A percentile compares a stretch with the other conserved stretches of the same genome.
These are phyloP conservation scores for Polyploca ridens DNA, from an alignment of 2,888 invertebrate species.

Conservation along the genomic window DNA sequence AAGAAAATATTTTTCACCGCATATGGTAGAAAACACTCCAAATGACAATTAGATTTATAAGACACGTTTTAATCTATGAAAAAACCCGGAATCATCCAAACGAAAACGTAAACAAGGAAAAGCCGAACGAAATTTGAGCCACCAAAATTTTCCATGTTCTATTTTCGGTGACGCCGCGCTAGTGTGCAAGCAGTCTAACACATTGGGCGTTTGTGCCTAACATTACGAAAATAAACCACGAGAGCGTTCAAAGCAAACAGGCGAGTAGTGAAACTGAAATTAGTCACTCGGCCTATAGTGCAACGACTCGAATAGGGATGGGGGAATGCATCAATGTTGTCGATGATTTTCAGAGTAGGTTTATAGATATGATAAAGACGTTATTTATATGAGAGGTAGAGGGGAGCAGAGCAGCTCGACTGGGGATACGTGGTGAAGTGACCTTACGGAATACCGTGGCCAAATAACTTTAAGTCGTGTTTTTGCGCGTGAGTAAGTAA, in stretches of 20 bases:
- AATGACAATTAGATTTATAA: no score
- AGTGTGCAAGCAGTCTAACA: conserved; percentile 7
- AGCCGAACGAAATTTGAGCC: neutral
- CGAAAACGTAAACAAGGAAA: neutral
- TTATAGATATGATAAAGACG: no score
- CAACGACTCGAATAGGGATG: conserved; percentile 70
- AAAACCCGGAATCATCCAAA: neutral
- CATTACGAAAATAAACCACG: conserved; percentile 68
- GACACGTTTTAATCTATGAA: neutral
- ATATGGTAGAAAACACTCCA: no score
- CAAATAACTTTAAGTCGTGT: no score
- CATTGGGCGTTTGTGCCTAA: conserved; percentile 42
- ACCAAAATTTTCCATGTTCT: neutral
- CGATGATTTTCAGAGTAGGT: conserved; percentile 1
- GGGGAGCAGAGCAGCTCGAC: no score
- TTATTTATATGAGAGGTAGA: no score
- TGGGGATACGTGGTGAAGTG: no score
- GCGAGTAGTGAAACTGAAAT: conserved; percentile 71
- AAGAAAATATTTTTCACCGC: no score
- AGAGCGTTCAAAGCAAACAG: conserved; percentile 51
- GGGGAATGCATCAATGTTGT: conserved; percentile 16
- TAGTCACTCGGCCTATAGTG: conserved; percentile 69
- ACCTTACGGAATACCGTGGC: no score
- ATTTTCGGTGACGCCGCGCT: neutral
- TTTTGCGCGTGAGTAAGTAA: no score